A percentile compares a stretch with the other conserved stretches of the same genome.
Conservation (phyloP, 1,140 invertebrate species). For the Nilaparvata lugens region DNA sequence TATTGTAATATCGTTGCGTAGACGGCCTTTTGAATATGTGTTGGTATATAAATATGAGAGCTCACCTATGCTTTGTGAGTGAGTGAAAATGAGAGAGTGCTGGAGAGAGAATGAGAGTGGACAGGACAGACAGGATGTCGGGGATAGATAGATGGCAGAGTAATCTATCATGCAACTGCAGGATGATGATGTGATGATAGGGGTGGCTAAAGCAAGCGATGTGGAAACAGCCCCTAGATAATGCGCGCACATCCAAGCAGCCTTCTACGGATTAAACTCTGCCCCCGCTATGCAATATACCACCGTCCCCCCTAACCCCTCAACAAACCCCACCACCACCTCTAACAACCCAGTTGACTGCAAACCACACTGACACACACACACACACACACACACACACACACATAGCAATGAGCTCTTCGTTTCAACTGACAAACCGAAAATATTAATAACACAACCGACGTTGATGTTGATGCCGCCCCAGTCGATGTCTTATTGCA, state of each 20-base stretch:
- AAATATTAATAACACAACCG: no score
- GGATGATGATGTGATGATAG: background rate
- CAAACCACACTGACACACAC: background rate
- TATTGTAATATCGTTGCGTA: no score
- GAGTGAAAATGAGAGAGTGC: background rate
- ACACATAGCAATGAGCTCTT: background rate
- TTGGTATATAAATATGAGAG: background rate
- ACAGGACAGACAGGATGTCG: background rate
- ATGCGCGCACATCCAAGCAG: background rate
- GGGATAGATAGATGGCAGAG: background rate
- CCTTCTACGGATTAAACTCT: background rate
- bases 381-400: no score
- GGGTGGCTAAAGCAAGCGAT: background rate
- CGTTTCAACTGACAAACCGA: background rate
- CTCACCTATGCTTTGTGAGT: background rate
- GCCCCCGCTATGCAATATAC: constrained; percentile 1
- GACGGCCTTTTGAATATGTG: background rate
- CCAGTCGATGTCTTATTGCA: no score
- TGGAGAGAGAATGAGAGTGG: no score
- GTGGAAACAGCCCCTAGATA: constrained; percentile 4
- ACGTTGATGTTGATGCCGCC: no score
- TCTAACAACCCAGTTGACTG: background rate
- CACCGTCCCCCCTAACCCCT: background rate
- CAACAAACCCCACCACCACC: background rate
- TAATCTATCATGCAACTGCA: constrained; percentile 3